Evolutionary conservation across 2,888 invertebrate genomes (phyloP).

Genomic region (Leptinotarsa tumamoca): DNA sequence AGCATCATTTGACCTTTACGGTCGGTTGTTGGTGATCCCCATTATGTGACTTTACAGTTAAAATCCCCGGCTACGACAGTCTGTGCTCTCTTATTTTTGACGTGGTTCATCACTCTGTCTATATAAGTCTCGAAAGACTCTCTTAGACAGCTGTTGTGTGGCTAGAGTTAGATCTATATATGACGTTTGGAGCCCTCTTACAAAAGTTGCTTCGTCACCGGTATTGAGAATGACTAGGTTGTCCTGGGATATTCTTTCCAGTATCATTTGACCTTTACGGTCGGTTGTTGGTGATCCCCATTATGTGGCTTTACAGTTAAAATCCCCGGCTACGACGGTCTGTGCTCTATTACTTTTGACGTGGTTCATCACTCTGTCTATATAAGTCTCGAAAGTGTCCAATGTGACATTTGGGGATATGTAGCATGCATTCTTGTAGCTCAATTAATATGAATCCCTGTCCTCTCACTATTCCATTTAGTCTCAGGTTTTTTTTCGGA

Average conservation of each 20-base stretch:
- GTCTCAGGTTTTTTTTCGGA: slow-evolving; percentile 19
- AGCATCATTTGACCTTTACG: background rate
- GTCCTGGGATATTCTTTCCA: background rate
- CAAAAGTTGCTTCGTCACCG: background rate
- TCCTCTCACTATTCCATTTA: background rate
- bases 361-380: background rate
- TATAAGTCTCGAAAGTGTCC: background rate
- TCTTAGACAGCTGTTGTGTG: background rate
- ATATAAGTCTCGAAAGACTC: background rate
- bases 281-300: background rate
- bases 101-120: background rate
- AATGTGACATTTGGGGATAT: slow-evolving; percentile 17
- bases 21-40: background rate
- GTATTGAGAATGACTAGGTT: background rate
- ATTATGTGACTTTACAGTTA: background rate
- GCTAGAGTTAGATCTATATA: background rate
- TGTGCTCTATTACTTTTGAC: background rate
- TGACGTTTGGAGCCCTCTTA: background rate
- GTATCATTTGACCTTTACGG: background rate
- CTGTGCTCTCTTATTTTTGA: background rate
- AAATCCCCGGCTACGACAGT: background rate
- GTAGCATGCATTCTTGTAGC: background rate
- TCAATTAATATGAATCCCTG: background rate
- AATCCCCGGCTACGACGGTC: background rate
- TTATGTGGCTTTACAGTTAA: background rate